Evolutionary conservation across 2,113 vertebrate species (phyloP).

Genomic region (Ammodramus savannarum): DNA sequence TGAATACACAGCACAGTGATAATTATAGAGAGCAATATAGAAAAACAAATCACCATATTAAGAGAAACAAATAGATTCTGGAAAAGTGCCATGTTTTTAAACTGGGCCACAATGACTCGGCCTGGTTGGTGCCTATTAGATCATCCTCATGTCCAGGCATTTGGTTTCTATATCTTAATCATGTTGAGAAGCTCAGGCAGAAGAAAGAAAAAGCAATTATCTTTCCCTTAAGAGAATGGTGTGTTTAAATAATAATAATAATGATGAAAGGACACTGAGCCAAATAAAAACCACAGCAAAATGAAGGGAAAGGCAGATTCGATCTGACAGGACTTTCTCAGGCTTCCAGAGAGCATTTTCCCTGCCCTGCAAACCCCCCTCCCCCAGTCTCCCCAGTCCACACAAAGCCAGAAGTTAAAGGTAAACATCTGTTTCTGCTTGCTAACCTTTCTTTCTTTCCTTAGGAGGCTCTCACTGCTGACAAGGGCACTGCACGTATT

Average conservation of each 20-base stretch:
- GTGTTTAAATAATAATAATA: conserved; percentile 1
- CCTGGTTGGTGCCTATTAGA: not conserved
- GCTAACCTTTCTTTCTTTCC: not conserved
- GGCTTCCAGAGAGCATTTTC: not conserved
- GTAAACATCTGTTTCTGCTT: conserved; percentile 40
- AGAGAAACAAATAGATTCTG: not conserved
- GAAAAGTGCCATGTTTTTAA: not conserved
- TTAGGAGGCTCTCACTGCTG: conserved; percentile 23
- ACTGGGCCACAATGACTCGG: not conserved
- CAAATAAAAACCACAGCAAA: conserved; percentile 23
- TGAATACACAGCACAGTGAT: not conserved
- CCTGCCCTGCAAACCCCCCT: not conserved
- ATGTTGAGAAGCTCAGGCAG: not conserved
- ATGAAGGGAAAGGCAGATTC: not conserved
- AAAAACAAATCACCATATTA: conserved; percentile 20
- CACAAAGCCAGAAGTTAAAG: not conserved
- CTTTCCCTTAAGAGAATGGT: not conserved
- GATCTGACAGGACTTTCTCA: not conserved
- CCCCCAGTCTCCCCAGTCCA: not conserved
- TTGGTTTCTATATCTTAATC: not conserved
- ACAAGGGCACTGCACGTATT: conserved; percentile 24
- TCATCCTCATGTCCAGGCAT: not conserved
- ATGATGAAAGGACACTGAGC: not conserved
- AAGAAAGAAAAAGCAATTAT: not conserved
- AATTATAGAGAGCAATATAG: not conserved